Evolutionary conservation across 2,888 invertebrate species (phyloP).

Genomic region (Nipponacmea schrenckii): DNA sequence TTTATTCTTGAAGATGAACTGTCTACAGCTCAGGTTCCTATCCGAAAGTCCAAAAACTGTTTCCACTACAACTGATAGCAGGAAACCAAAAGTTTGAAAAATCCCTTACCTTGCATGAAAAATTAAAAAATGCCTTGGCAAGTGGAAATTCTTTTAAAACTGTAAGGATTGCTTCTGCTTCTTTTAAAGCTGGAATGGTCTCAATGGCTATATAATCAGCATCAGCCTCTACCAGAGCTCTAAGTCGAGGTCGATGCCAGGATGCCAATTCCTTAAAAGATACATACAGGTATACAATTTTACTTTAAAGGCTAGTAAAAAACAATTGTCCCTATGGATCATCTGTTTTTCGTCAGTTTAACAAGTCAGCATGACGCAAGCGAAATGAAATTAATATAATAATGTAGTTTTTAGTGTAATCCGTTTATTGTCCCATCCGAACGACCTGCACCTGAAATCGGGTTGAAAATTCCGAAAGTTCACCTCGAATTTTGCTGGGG

Average conservation of each 20-base stretch:
- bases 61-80: no score
- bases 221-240: conserved; percentile 81
- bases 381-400: no score
- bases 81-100: no score
- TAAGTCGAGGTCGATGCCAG: conserved; percentile 87
- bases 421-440: no score
- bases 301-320: neutral
- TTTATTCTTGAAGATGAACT: no score
- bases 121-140: conserved; percentile 86
- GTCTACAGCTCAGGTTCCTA: no score
- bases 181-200: conserved; percentile 87
- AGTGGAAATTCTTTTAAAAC: conserved; percentile 82
- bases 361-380: no score
- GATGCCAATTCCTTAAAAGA: conserved; percentile 75
- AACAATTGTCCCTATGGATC: neutral
- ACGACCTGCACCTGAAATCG: no score
- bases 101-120: conserved; percentile 81
- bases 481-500: no score
- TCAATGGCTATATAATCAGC: conserved; percentile 89
- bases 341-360: neutral
- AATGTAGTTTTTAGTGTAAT: no score
- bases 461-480: no score
- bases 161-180: conserved; percentile 85
- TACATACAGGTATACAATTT: conserved; percentile 4
- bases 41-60: no score